These are phyloP conservation scores for Varanus salvator DNA, from an alignment of 2,113 vertebrate species.

Conservation along the genomic window DNA sequence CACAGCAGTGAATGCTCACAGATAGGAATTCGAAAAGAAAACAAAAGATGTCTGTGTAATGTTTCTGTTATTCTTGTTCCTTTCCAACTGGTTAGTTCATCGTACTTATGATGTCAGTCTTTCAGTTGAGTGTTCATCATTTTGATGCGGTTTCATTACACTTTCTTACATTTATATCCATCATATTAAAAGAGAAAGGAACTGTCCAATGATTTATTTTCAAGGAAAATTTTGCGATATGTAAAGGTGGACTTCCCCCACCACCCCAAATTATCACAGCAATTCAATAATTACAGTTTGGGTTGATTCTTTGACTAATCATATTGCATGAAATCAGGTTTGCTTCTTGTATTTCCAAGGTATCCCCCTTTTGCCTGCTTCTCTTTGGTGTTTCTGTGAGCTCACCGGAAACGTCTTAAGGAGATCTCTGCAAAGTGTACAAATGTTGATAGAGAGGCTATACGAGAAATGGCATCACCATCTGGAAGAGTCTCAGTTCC, in stretches of 20 bases:
- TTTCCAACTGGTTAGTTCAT: conserved; percentile 74
- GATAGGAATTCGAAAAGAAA: conserved; percentile 78
- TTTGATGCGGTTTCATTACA: conserved; percentile 65
- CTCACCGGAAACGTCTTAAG: conserved; percentile 62
- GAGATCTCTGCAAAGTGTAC: conserved; percentile 62
- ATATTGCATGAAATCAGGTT: conserved; percentile 78
- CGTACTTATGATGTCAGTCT: conserved; percentile 52
- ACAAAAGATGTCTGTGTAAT: conserved; percentile 51
- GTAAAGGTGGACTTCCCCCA: conserved; percentile 52
- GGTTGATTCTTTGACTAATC: conserved; percentile 68
- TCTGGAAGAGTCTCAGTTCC: conserved; percentile 58
- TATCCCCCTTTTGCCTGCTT: conserved; percentile 56
- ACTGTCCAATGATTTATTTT: conserved; percentile 74
- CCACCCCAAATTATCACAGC: conserved; percentile 37
- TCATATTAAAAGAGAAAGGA: conserved; percentile 54
- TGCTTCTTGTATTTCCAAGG: conserved; percentile 64
- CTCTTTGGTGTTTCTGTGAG: conserved; percentile 67
- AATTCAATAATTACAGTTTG: conserved; percentile 70
- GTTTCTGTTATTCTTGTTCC: conserved; percentile 79
- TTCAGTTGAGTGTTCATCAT: conserved; percentile 64
- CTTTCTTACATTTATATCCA: conserved; percentile 61
- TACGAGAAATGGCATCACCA: conserved; percentile 57
- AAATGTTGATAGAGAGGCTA: conserved; percentile 56
- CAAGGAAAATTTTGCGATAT: conserved; percentile 59
- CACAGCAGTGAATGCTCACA: conserved; percentile 83